These are phyloP conservation scores for Psylliodes chrysocephalus DNA, from an alignment of 2,888 invertebrate species.

Conservation along the genomic window DNA sequence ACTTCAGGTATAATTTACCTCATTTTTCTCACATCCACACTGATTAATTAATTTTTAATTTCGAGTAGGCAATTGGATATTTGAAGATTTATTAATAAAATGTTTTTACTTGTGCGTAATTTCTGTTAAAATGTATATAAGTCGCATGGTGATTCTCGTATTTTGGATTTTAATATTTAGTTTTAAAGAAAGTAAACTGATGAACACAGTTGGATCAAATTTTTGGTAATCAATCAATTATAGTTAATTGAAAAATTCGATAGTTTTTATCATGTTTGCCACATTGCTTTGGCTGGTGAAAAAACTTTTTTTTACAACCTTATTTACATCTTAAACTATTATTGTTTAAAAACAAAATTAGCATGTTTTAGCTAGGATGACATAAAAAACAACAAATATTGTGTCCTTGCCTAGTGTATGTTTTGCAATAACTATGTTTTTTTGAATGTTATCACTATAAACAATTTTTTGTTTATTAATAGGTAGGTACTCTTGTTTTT, in stretches of 20 bases:
- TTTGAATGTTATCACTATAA: background rate
- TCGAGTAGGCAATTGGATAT: no score
- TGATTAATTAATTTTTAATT: background rate
- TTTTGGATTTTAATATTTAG: background rate
- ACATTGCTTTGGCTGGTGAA: no score
- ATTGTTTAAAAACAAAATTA: conserved; percentile 3
- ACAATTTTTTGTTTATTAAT: background rate
- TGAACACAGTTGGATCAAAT: background rate
- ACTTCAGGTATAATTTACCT: conserved; percentile 14
- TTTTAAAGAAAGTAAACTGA: background rate
- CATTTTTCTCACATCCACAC: background rate
- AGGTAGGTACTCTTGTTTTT: no score
- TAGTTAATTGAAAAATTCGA: background rate
- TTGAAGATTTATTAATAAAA: background rate
- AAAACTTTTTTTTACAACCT: background rate
- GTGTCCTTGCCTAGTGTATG: background rate
- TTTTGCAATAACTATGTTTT: background rate
- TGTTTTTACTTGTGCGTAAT: background rate
- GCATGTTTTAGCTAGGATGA: background rate
- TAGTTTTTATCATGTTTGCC: background rate
- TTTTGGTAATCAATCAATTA: background rate
- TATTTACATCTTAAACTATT: background rate
- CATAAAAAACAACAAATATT: background rate
- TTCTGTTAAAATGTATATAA: background rate
- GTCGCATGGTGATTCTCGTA: conserved; percentile 6